Base-by-base conservation (phyloP, 2,888 invertebrate genomes). In the Heliconius ethilla region DNA sequence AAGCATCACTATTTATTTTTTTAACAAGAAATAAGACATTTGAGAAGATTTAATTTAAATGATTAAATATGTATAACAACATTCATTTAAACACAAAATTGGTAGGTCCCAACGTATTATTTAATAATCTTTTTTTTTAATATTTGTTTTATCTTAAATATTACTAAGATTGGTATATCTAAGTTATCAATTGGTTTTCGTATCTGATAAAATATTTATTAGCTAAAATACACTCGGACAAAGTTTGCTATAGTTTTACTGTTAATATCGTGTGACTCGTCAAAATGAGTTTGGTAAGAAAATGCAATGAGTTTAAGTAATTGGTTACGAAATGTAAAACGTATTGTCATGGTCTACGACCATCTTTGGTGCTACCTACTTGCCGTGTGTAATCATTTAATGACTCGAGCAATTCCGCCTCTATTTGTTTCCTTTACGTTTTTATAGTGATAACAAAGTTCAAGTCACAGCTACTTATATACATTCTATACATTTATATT, bases 201-300 rank as follows among this genome's bases (percentile, higher is more conserved):
- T 73, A 73, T 40, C 75, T 70, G 80, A 81, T 80, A 80, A 76
- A 76, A 37, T 70, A 70, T 33, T 29, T 74, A 45, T 73, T 66
- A 25, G 59, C 13, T 33, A 22, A 27, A 22, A n/a, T 76, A 63
- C 3, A 40, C 59, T 40, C 63, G 45, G 75, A 62, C 18, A 25
- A 62, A 67, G 40, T 67, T 37, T 67, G 5, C 40, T 25, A 25
- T 25, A 37, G n/a, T 29, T 62, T 45, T 78, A 70, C 63, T 25
- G 29, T 70, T 62, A 72, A 70, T 70, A 25, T 25, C n/a, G 75
- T 59, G 74, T 63, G n/a, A 66, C 59, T 75, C 78, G 22, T 33
- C 72, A 80, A 69, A 67, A 80, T 80, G 80, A 80, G 80, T 77
- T 75, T 77, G 79, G 80, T 80, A 67, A 75, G 80, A 79, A 65